phyloP scores from a whole-genome alignment of 2,888 invertebrate species.

The Cosmorhoe ocellata region DNA sequence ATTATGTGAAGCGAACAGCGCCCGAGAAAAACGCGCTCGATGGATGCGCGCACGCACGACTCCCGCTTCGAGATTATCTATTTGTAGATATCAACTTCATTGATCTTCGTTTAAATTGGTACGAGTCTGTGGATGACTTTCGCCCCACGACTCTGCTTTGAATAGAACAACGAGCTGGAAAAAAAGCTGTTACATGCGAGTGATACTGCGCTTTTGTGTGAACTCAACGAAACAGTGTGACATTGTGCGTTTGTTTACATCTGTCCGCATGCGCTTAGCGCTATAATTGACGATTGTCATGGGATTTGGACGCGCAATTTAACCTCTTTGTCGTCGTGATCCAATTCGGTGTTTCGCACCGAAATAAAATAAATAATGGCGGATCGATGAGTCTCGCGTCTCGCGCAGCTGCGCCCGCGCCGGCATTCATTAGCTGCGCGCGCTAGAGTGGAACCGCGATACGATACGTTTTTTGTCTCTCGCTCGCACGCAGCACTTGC shows the following conservation, averaged over 20 bases:
- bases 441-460: conserved; percentile 79
- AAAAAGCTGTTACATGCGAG: conserved; percentile 22
- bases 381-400: conserved; percentile 57
- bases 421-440: conserved; percentile 72
- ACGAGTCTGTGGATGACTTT: conserved; percentile 28
- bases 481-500: conserved; percentile 76
- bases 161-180: conserved; percentile 28
- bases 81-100: conserved; percentile 50
- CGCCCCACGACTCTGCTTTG: conserved; percentile 23
- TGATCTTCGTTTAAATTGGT: conserved; percentile 34
- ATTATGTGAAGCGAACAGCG: conserved; percentile 56
- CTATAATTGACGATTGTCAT: conserved; percentile 69
- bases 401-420: conserved; percentile 73
- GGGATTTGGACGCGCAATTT: conserved; percentile 81
- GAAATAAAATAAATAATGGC: conserved; percentile 80
- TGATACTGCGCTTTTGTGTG: conserved; percentile 39
- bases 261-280: conserved; percentile 70
- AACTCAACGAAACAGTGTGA: conserved; percentile 42
- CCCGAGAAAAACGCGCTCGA: conserved; percentile 55
- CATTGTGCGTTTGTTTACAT: conserved; percentile 75
- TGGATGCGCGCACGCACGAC: conserved; percentile 47
- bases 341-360: conserved; percentile 78
- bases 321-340: conserved; percentile 78
- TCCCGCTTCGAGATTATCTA: conserved; percentile 44
- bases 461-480: conserved; percentile 79